phyloP scores from a whole-genome alignment of 2,888 invertebrate species.

The Clitarchus hookeri region DNA sequence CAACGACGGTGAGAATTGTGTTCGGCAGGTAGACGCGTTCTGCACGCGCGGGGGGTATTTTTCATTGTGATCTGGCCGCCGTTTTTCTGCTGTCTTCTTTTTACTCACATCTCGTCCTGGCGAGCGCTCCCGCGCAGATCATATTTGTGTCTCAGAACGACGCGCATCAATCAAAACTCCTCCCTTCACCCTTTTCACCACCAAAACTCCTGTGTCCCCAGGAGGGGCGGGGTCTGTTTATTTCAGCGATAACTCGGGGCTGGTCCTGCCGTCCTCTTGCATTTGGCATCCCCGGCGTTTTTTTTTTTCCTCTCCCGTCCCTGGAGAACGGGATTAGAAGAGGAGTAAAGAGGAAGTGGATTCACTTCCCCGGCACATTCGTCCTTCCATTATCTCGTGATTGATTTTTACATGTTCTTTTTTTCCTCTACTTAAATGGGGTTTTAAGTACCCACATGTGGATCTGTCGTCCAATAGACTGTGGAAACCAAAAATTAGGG shows the following conservation, averaged over 20 bases:
- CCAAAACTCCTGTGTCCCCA: background rate
- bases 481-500: too few species aligned
- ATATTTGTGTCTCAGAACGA: slow-evolving; percentile 8
- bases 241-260: too few species aligned
- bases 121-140: background rate
- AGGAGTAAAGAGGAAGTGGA: background rate
- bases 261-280: background rate
- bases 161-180: background rate
- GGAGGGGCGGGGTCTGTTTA: background rate
- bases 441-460: too few species aligned
- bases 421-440: too few species aligned
- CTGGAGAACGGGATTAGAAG: background rate
- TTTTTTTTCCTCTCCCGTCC: background rate
- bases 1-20: too few species aligned
- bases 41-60: too few species aligned
- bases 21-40: too few species aligned
- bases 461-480: too few species aligned
- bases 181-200: background rate
- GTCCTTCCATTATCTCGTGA: background rate
- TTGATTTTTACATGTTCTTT: background rate
- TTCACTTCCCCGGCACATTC: background rate
- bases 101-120: background rate
- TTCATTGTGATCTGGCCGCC: too few species aligned
- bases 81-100: too few species aligned
- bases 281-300: background rate